Conservation (phyloP, 2,888 invertebrate genomes). For the Panzeria rudis region DNA sequence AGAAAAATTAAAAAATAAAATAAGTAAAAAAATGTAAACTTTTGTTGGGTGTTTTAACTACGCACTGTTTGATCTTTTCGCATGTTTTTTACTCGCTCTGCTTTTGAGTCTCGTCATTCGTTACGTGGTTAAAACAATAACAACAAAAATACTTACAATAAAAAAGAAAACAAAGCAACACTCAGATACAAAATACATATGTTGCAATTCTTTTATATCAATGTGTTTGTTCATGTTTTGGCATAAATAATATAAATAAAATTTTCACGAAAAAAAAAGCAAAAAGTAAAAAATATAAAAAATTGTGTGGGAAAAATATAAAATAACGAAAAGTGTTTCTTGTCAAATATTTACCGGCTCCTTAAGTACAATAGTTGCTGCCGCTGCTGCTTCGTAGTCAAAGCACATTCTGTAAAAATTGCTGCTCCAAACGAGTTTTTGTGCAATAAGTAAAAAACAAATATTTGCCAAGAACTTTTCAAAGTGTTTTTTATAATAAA, state of each 20-base stretch:
- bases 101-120: conserved; percentile 10
- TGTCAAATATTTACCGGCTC: conserved; percentile 51
- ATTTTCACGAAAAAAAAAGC: neutral
- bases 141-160: neutral
- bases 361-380: conserved; percentile 7
- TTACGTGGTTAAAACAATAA: conserved; percentile 35
- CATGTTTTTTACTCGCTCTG: conserved; percentile 16
- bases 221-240: conserved; percentile 14
- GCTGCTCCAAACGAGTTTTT: conserved; percentile 21
- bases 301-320: conserved; percentile 43
- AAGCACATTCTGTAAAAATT: no score
- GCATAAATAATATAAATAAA: conserved; percentile 6
- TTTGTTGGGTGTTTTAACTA: conserved; percentile 41
- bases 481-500: no score
- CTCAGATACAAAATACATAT: neutral
- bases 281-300: neutral
- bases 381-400: neutral
- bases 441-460: conserved; percentile 1
- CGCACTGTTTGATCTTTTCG: conserved; percentile 35
- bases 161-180: conserved; percentile 6
- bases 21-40: conserved; percentile 1
- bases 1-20: conserved; percentile 3
- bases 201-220: conserved; percentile 33
- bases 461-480: neutral
- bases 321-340: conserved; percentile 8